Percentiles rank a stretch among this genome's conserved stretches.
These are phyloP conservation scores for Chaetodon trifascialis DNA, from an alignment of 2,113 vertebrate species.

Conservation along the genomic window DNA sequence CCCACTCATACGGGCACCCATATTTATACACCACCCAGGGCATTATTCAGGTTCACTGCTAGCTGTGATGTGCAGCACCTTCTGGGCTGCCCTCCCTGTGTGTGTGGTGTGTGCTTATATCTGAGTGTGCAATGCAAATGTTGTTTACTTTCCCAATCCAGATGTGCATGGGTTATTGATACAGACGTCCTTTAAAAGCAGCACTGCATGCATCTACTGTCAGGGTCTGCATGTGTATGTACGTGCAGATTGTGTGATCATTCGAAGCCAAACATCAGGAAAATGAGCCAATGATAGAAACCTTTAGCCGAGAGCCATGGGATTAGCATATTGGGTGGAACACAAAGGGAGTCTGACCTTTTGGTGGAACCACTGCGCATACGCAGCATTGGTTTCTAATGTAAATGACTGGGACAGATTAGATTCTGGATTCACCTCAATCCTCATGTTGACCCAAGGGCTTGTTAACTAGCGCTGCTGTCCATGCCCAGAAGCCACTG, in stretches of 20 bases:
- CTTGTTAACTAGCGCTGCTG: slow-evolving; percentile 30
- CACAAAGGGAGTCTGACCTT: slow-evolving; percentile 54
- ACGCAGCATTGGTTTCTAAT: slow-evolving; percentile 38
- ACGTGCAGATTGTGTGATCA: slow-evolving; percentile 17
- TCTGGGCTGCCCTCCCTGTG: slow-evolving; percentile 15
- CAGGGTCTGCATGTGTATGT: background rate
- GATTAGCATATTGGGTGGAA: slow-evolving; percentile 48
- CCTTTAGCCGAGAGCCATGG: slow-evolving; percentile 12
- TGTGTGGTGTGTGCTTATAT: slow-evolving; percentile 3
- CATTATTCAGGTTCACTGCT: slow-evolving; percentile 49
- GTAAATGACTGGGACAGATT: slow-evolving; percentile 48
- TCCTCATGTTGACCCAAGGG: slow-evolving; percentile 21
- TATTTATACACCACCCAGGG: slow-evolving; percentile 57
- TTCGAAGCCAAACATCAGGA: slow-evolving; percentile 48
- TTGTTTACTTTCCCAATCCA: slow-evolving; percentile 33
- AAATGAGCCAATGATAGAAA: slow-evolving; percentile 48
- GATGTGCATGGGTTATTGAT: slow-evolving; percentile 30
- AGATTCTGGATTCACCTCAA: slow-evolving; percentile 49
- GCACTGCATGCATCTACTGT: slow-evolving; percentile 3
- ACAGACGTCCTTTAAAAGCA: slow-evolving; percentile 13
- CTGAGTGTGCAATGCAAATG: slow-evolving; percentile 11
- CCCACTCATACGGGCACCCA: slow-evolving; percentile 57
- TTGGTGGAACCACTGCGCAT: slow-evolving; percentile 30
- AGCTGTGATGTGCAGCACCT: slow-evolving; percentile 40
- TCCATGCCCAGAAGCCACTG: background rate